phyloP scores from a whole-genome alignment of 1,140 invertebrate genomes.

The Maconellicoccus hirsutus region DNA sequence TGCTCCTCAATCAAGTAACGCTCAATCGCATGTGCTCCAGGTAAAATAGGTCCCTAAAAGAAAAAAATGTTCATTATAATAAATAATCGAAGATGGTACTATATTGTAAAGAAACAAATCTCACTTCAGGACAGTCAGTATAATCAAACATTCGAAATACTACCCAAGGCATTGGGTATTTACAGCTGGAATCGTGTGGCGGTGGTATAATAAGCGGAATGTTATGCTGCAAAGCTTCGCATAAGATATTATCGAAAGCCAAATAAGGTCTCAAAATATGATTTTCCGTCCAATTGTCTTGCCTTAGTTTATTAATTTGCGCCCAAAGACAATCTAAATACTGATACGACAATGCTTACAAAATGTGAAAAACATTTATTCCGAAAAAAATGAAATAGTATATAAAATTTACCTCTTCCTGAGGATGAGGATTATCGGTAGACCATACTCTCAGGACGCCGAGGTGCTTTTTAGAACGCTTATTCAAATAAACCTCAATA shows the following conservation, averaged over 20 bases:
- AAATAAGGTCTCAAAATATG: slow-evolving; percentile 91
- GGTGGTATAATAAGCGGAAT: slow-evolving; percentile 78
- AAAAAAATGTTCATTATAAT: not conserved
- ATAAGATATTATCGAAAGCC: slow-evolving; percentile 87
- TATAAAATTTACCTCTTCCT: slow-evolving; percentile 64
- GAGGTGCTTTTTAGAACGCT: slow-evolving; percentile 82
- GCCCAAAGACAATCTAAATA: slow-evolving; percentile 97
- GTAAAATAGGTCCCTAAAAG: slow-evolving; percentile 56
- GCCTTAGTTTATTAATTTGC: slow-evolving; percentile 80
- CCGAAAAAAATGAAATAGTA: not conserved
- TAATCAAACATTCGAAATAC: slow-evolving; percentile 97
- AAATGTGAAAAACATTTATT: not conserved
- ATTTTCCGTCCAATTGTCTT: slow-evolving; percentile 94
- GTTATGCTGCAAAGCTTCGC: slow-evolving; percentile 91
- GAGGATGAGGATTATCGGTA: slow-evolving; percentile 80
- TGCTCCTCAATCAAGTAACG: slow-evolving; percentile 97
- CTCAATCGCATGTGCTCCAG: slow-evolving; percentile 94
- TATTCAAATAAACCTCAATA: slow-evolving; percentile 93
- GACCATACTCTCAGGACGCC: slow-evolving; percentile 86
- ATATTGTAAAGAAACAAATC: slow-evolving; percentile 2
- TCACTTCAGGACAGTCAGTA: slow-evolving; percentile 88
- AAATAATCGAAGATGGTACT: not conserved
- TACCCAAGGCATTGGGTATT: slow-evolving; percentile 81
- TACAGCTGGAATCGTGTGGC: slow-evolving; percentile 76
- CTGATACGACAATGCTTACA: too few relatives aligned